Evolutionary conservation across 2,113 vertebrate genomes (phyloP), one percentile per base, ranked within the genome.

Genomic region (Corythoichthys intestinalis): DNA sequence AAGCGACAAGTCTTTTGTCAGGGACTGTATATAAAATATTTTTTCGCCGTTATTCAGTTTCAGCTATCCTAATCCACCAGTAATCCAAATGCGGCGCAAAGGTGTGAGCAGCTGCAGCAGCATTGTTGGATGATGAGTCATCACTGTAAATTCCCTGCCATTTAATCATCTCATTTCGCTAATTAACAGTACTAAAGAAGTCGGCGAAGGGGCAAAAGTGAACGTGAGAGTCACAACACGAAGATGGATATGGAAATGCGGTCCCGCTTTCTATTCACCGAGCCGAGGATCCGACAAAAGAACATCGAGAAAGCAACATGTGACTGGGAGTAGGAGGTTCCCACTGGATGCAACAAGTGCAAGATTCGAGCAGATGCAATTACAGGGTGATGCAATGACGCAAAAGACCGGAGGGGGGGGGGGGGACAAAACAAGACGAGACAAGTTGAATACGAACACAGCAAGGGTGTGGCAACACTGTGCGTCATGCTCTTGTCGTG

Each of bases 401-500:
- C 49, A 70, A 56, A n/a, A 38, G 44, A 13, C n/a, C n/a, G 3
- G 47, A 28, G 34, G 34, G 4, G 1, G 60, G 3, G 39, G 47
- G 46, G 1, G 13, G 49, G 4, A n/a, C 15, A 7, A 6, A 34
- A 58, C 81, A 74, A 41, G 77, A 82, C 75, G 56, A 82, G 80
- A 73, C 73, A 73, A 70, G 44, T 78, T 77, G 65, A 74, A 72
- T 76, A 75, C 70, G 44, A 77, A 83, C 76, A 38, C 49, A 37
- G 70, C 41, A 44, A 54, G 77, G 71, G 83, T 57, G 39, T 60
- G 73, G 79, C 77, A 77, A 78, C 79, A 86, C 73, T 78, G 70
- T 62, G 73, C 53, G 74, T 80, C 89, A 86, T 90, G 87, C 87
- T 78, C 70, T 62, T 4, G 77, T 80, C 87, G 86, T 89, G 85